Conservation (phyloP, 2,113 vertebrate species). For the Nyctibius bracteatus region DNA sequence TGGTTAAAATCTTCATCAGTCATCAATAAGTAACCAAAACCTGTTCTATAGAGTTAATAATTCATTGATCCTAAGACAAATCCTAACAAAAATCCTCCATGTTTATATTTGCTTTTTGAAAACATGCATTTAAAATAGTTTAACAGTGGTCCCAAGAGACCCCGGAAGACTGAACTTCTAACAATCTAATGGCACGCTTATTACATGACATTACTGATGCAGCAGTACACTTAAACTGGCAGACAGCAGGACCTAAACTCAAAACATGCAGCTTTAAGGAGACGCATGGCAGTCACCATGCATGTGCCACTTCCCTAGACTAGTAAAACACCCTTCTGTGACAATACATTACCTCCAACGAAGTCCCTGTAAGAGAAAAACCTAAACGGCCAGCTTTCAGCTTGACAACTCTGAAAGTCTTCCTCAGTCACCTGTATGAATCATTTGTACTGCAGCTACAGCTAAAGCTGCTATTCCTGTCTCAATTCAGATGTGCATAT, state of each 20-base stretch:
- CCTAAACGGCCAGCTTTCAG: not conserved
- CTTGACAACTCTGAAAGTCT: not conserved
- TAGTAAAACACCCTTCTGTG: not conserved
- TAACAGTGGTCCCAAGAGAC: not conserved
- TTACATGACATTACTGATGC: not conserved
- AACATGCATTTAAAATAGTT: not conserved
- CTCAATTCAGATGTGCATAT: not conserved
- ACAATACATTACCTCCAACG: not conserved
- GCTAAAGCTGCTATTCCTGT: constrained; percentile 35
- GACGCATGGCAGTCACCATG: not conserved
- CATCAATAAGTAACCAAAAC: not conserved
- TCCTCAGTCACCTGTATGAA: constrained; percentile 1
- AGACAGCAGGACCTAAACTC: not conserved
- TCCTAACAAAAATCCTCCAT: not conserved
- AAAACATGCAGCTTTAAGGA: not conserved
- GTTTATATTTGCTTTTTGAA: not conserved
- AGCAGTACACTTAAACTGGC: not conserved
- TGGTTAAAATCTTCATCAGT: not conserved
- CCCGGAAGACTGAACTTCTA: not conserved
- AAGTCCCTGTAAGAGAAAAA: not conserved
- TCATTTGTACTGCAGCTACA: not conserved
- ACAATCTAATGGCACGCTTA: not conserved
- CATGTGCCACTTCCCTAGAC: no score
- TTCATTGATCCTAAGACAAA: not conserved
- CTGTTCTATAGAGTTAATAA: not conserved